phyloP scores from a whole-genome alignment of 2,888 invertebrate genomes.

The Ferrisia virgata region DNA sequence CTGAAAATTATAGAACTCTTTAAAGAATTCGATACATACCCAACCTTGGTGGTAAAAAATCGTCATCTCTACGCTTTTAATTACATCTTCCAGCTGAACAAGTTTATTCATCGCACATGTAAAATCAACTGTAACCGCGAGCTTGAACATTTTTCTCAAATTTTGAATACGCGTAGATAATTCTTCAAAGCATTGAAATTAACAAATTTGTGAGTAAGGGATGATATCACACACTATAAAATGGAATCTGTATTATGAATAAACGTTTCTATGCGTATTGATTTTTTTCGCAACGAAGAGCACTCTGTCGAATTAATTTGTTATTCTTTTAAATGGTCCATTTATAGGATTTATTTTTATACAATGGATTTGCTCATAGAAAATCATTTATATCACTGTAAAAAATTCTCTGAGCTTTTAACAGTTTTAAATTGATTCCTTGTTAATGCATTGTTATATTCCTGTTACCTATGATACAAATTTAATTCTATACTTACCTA shows the following conservation, averaged over 20 bases:
- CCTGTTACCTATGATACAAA: too few species aligned
- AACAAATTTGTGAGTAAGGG: background rate
- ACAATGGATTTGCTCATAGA: too few species aligned
- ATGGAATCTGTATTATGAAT: background rate
- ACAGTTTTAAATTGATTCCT: too few species aligned
- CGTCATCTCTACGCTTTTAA: conserved; percentile 2
- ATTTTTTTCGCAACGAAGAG: background rate
- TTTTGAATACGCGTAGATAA: background rate
- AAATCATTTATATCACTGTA: too few species aligned
- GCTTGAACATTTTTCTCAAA: background rate
- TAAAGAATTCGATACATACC: background rate
- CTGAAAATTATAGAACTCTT: background rate
- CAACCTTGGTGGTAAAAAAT: background rate
- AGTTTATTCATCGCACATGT: background rate
- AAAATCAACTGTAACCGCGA: background rate
- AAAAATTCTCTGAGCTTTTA: too few species aligned
- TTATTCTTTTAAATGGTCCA: background rate
- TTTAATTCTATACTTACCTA: too few species aligned
- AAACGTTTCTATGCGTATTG: background rate
- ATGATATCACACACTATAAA: background rate
- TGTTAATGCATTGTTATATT: too few species aligned
- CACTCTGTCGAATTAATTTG: background rate
- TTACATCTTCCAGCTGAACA: background rate
- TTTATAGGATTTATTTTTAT: background rate
- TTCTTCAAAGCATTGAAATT: background rate